A percentile compares a stretch with the other conserved stretches of the same genome.
These are phyloP conservation scores for Drosophila sulfurigaster DNA, from an alignment of 1,140 invertebrate genomes.

Conservation along the genomic window DNA sequence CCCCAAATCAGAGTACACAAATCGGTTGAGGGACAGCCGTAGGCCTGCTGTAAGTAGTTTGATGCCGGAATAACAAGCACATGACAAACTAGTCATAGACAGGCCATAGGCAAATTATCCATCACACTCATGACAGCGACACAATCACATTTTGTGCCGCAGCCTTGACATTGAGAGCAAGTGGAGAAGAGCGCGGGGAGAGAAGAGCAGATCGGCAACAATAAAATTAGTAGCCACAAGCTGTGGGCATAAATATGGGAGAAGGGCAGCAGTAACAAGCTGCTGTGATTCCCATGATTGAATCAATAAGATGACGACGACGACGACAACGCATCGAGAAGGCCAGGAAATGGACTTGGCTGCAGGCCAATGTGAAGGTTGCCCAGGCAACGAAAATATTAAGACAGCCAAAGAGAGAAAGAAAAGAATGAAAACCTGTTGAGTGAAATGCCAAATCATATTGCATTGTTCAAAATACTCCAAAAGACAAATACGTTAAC, in stretches of 20 bases:
- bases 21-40: neutral
- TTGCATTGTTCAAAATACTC: conserved; percentile 34
- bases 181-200: neutral
- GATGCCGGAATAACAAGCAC: neutral
- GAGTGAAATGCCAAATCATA: conserved; percentile 44
- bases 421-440: conserved; percentile 58
- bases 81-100: conserved; percentile 49
- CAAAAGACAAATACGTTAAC: conserved; percentile 34
- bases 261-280: conserved; percentile 33
- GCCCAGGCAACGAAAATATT: conserved; percentile 23
- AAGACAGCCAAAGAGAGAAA: neutral
- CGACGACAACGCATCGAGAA: conserved; percentile 15
- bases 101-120: conserved; percentile 60
- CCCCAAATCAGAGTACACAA: neutral
- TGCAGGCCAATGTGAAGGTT: conserved; percentile 50
- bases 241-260: conserved; percentile 11
- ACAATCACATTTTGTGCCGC: conserved; percentile 33
- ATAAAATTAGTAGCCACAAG: conserved; percentile 22
- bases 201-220: neutral
- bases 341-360: conserved; percentile 47
- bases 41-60: conserved; percentile 7
- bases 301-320: conserved; percentile 66
- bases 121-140: conserved; percentile 49
- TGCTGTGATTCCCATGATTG: conserved; percentile 74
- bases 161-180: conserved; percentile 61